A percentile compares a stretch with the other conserved stretches of the same genome.
These are phyloP conservation scores for Bujurquina vittata DNA, from an alignment of 2,113 vertebrate genomes.

Conservation along the genomic window DNA sequence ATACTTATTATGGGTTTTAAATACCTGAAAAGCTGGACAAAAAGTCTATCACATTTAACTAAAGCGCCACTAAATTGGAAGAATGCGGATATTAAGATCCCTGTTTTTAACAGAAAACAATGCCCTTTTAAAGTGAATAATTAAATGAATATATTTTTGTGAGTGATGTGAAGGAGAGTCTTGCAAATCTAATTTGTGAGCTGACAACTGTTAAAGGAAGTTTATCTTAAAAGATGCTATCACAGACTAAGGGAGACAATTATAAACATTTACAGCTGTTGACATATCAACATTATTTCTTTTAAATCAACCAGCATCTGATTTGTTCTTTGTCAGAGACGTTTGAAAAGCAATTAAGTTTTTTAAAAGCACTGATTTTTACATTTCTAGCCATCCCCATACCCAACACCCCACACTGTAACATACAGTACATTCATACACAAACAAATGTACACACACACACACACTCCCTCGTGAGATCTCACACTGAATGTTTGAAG, in stretches of 20 bases:
- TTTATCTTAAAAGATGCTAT: slow-evolving; percentile 40
- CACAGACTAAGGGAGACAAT: slow-evolving; percentile 22
- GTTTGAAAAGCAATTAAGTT: slow-evolving; percentile 64
- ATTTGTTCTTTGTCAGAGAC: slow-evolving; percentile 29
- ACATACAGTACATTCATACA: slow-evolving; percentile 10
- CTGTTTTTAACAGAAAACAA: neutral
- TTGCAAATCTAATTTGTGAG: slow-evolving; percentile 9
- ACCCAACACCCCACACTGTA: neutral
- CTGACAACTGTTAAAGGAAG: slow-evolving; percentile 16
- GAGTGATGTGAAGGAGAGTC: neutral
- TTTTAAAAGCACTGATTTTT: slow-evolving; percentile 43
- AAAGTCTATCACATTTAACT: no score
- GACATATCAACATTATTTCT: slow-evolving; percentile 43
- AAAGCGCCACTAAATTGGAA: no score
- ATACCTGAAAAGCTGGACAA: no score
- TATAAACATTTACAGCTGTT: slow-evolving; percentile 44
- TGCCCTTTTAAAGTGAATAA: neutral
- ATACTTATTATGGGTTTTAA: no score
- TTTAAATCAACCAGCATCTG: slow-evolving; percentile 29
- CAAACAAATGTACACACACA: neutral
- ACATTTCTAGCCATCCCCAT: slow-evolving; percentile 2
- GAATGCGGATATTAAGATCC: neutral
- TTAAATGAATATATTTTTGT: slow-evolving; percentile 23
- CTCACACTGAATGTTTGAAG: slow-evolving; percentile 54
- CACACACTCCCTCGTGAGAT: slow-evolving; percentile 20